A percentile compares a stretch with the other conserved stretches of the same genome.
Evolutionary conservation across 2,888 invertebrate genomes (phyloP).

Genomic region (Onchidella celtica): DNA sequence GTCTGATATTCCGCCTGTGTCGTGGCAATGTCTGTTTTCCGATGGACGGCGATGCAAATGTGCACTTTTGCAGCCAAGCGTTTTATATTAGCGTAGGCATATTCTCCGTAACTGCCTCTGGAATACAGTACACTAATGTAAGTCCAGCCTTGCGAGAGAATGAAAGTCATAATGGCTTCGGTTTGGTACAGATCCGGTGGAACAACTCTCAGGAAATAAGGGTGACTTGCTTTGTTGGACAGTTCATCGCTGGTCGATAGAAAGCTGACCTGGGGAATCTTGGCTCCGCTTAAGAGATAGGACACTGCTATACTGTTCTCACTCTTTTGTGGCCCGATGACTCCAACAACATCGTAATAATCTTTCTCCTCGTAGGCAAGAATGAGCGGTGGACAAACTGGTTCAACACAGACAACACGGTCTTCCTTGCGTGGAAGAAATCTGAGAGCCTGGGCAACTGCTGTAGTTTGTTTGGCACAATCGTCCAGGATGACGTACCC

Average conservation of each 20-base stretch:
- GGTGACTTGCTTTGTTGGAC: slow-evolving; percentile 58
- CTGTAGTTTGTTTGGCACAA: slow-evolving; percentile 45
- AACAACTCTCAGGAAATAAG: slow-evolving; percentile 64
- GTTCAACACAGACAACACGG: neutral
- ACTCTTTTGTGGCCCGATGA: slow-evolving; percentile 40
- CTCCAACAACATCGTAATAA: slow-evolving; percentile 41
- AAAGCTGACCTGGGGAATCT: slow-evolving; percentile 64
- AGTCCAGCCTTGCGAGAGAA: slow-evolving; percentile 84
- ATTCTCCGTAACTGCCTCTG: slow-evolving; percentile 82
- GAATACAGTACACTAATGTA: slow-evolving; percentile 88
- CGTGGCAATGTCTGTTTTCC: neutral
- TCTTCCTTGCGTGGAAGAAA: slow-evolving; percentile 40
- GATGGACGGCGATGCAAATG: slow-evolving; percentile 35
- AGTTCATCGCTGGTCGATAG: slow-evolving; percentile 61
- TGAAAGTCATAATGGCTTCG: slow-evolving; percentile 59
- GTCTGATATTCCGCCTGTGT: slow-evolving; percentile 40
- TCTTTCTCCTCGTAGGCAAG: neutral
- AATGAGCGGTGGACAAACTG: neutral
- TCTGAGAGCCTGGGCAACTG: slow-evolving; percentile 45
- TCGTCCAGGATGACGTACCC: slow-evolving; percentile 50
- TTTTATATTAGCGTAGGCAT: slow-evolving; percentile 52
- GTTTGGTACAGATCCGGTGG: slow-evolving; percentile 64
- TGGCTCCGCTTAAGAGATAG: slow-evolving; percentile 56
- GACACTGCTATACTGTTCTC: slow-evolving; percentile 53
- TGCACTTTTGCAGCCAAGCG: slow-evolving; percentile 13